Evolutionary conservation across 2,113 vertebrate species (phyloP), one percentile per base, ranked within the genome.

Genomic region (Archocentrus centrarchus): DNA sequence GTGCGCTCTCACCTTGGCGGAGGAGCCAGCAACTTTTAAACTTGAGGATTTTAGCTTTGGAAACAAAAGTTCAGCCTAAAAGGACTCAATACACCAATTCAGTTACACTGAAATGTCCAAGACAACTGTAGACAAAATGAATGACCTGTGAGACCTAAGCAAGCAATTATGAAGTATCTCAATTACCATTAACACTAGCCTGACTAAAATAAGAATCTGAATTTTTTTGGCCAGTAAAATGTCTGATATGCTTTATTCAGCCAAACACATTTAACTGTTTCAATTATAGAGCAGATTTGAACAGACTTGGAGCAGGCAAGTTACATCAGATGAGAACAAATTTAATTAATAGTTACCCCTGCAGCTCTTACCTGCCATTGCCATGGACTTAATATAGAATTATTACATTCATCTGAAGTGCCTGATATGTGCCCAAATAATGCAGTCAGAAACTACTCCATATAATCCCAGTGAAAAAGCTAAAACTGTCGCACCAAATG

Each of bases 11-110:
- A 73, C 18, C 47, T 55, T 4, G 1, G 47, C 0, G 0, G 68
- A 73, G 27, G 27, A 73, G 27, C 6, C 68, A n/a, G 68, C 32
- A 27, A 73, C 47, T 73, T 73, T 73, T 14, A 73, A 73, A 73
- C 27, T 53, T 55, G 47, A 11, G 47, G 2, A 50, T 50, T 50
- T 50, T 17, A 17, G 47, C 15, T 14, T 6, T 17, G 47, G 27
- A 73, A 53, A 73, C 47, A 55, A 73, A 73, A 32, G 18, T 73
- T 53, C 30, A 53, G 44, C 10, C 22, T 61, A 39, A 41, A 39
- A 62, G 8, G 10, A 13, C 6, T 5, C 70, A 82, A 22, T 30
- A 8, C 14, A 22, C 8, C 1, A 53, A 53, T 73, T 55, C 8
- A n/a, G 24, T 6, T 32, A 44, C 7, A 13, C 13, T 15, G 20